A percentile compares a stretch with the other conserved stretches of the same genome.
Conservation (phyloP, 2,797 vertebrate genomes). For the Artibeus lituratus region DNA sequence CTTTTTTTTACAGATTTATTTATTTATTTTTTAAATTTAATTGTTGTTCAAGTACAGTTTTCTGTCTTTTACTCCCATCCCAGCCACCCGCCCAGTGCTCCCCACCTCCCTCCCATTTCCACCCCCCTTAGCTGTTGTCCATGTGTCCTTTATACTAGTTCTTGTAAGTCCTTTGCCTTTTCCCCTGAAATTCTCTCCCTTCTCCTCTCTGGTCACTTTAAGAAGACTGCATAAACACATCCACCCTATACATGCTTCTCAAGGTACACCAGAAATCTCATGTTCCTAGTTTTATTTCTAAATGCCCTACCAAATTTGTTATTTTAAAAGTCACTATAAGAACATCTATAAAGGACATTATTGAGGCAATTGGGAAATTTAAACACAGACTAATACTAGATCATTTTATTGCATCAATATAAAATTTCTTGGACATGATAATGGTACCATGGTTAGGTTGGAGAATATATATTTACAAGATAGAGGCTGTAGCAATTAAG, state of each 20-base stretch:
- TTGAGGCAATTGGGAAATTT: background rate
- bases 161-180: too few species aligned
- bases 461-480: background rate
- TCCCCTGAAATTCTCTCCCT: too few species aligned
- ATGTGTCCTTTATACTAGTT: too few species aligned
- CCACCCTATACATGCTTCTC: background rate
- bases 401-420: background rate
- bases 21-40: too few species aligned
- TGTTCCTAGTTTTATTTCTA: slow-evolving; percentile 28
- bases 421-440: slow-evolving; percentile 12
- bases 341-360: background rate
- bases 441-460: background rate
- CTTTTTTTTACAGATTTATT: background rate
- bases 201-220: background rate
- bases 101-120: too few species aligned
- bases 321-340: slow-evolving; percentile 43
- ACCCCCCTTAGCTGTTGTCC: too few species aligned
- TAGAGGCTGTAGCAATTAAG: background rate
- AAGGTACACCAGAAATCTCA: background rate
- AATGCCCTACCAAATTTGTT: background rate
- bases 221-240: background rate
- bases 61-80: too few species aligned
- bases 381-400: background rate
- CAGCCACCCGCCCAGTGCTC: too few species aligned
- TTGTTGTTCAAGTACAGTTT: too few species aligned